These are phyloP conservation scores for Diphyllodes magnificus DNA, from an alignment of 2,113 vertebrate species.

Conservation along the genomic window DNA sequence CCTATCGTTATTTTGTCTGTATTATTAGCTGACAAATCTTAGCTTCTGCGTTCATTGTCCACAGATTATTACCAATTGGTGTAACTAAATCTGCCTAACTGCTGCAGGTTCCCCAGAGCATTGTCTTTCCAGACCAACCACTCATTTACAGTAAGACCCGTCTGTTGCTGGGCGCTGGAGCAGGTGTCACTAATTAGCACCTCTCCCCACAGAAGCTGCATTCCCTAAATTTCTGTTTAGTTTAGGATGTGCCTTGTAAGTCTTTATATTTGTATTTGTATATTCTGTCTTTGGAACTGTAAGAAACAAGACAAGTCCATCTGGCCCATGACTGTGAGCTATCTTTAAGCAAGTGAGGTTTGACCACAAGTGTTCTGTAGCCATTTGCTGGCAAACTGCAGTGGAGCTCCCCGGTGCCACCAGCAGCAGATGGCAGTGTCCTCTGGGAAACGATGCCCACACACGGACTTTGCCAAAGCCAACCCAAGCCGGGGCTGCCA, in stretches of 20 bases:
- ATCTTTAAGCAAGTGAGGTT: neutral
- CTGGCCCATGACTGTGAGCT: neutral
- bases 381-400: neutral
- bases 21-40: neutral
- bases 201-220: neutral
- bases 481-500: neutral
- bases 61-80: neutral
- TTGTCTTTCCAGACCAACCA: neutral
- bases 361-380: rapidly evolving
- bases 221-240: neutral
- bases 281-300: neutral
- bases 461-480: neutral
- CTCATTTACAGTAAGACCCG: conserved; percentile 17
- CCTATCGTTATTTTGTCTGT: neutral
- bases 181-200: conserved; percentile 46
- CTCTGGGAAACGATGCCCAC: conserved; percentile 1
- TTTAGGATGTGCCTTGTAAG: neutral
- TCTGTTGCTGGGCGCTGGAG: conserved; percentile 42
- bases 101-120: conserved; percentile 42
- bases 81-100: conserved; percentile 25
- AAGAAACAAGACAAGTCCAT: neutral
- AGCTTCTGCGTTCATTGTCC: neutral
- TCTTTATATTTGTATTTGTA: neutral
- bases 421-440: conserved; percentile 67
- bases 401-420: neutral